Percentiles rank a stretch among this genome's conserved stretches.
Conservation (phyloP, 2,888 invertebrate genomes). For the Xanthia togata region DNA sequence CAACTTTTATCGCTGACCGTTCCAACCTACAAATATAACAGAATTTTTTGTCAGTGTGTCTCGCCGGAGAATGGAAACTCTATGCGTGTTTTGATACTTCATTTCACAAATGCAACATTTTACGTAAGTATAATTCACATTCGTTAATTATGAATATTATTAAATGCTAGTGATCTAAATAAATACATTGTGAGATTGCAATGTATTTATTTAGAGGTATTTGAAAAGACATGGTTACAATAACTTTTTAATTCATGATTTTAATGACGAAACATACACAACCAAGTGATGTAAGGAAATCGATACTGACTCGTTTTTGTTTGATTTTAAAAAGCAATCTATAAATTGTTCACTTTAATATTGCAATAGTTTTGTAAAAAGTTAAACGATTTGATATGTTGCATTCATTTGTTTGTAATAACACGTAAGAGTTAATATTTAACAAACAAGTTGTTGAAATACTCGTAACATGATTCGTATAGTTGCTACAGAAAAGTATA, state of each 20-base stretch:
- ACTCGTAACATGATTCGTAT: neutral
- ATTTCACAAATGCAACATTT: neutral
- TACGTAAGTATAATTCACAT: neutral
- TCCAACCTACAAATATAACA: no score
- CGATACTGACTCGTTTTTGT: neutral
- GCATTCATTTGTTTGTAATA: constrained; percentile 6
- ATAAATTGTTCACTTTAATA: constrained; percentile 7
- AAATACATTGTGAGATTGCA: neutral
- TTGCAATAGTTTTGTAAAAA: constrained; percentile 45
- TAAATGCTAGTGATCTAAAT: neutral
- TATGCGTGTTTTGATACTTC: neutral
- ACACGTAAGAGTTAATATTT: constrained; percentile 15
- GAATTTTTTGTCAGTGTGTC: no score
- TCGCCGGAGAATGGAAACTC: neutral
- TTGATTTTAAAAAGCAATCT: constrained; percentile 27
- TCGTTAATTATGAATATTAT: no score
- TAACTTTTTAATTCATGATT: neutral
- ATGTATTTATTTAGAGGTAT: neutral
- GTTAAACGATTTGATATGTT: constrained; percentile 43
- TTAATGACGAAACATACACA: constrained; percentile 24
- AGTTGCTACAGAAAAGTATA: constrained; percentile 8
- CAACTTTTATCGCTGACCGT: neutral
- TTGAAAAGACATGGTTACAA: neutral
- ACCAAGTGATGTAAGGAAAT: constrained; percentile 18
- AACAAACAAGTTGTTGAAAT: neutral